These are phyloP conservation scores for Callionymus lyra DNA, from an alignment of 2,113 vertebrate genomes.

Conservation along the genomic window DNA sequence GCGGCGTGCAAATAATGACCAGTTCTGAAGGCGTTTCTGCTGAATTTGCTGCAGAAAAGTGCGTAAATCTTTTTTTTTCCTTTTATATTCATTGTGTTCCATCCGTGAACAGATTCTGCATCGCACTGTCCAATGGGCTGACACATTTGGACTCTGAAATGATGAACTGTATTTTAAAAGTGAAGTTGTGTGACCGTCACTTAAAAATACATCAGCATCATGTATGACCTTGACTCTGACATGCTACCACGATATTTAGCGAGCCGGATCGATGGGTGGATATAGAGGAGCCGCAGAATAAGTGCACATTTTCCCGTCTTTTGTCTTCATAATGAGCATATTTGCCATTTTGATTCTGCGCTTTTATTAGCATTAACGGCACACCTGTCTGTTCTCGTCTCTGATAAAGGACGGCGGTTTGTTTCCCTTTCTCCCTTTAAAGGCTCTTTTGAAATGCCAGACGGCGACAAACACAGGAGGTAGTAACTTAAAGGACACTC, in stretches of 20 bases:
- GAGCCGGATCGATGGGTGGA: conserved; percentile 7
- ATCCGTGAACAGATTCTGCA: too few species aligned
- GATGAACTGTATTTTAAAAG: too few species aligned
- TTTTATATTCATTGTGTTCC: too few species aligned
- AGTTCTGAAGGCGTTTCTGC: not conserved
- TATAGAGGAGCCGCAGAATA: too few species aligned
- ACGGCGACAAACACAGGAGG: conserved; percentile 21
- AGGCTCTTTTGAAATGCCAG: conserved; percentile 39
- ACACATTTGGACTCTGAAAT: too few species aligned
- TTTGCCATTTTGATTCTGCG: conserved; percentile 34
- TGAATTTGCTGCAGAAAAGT: too few species aligned
- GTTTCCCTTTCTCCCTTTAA: conserved; percentile 2
- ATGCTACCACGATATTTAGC: too few species aligned
- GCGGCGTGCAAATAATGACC: conserved; percentile 2
- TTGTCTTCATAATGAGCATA: conserved; percentile 53
- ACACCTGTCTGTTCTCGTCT: conserved; percentile 45
- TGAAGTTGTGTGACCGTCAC: too few species aligned
- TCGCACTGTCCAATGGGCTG: too few species aligned
- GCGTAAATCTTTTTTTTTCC: not conserved
- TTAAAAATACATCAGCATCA: too few species aligned
- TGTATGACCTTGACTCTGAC: too few species aligned
- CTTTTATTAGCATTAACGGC: conserved; percentile 43
- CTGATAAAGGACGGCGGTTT: conserved; percentile 20
- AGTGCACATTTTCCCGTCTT: conserved; percentile 32
- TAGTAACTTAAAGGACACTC: conserved; percentile 21